Conservation (phyloP, 2,888 invertebrate genomes). For the Spicauda simplicius region DNA sequence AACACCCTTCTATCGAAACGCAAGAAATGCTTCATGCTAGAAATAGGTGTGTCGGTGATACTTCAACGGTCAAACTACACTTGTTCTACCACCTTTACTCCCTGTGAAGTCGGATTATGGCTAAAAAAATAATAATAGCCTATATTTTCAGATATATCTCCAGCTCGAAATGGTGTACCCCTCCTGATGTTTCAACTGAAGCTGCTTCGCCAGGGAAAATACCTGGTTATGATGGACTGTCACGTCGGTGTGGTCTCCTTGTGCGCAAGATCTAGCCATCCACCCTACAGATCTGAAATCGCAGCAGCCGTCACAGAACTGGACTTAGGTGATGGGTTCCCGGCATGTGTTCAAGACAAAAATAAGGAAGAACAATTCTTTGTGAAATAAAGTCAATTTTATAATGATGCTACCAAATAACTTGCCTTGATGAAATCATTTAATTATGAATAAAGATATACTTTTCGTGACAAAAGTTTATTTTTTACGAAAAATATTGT, state of each 20-base stretch:
- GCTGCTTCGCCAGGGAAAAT: slow-evolving; percentile 56
- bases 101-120: too few species aligned
- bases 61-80: too few species aligned
- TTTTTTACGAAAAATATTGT: too few species aligned
- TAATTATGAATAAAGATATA: too few species aligned
- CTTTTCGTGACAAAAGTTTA: too few species aligned
- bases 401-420: not conserved
- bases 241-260: slow-evolving; percentile 45
- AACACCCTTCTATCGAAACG: too few species aligned
- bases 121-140: not conserved
- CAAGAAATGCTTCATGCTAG: too few species aligned
- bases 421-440: not conserved
- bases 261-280: slow-evolving; percentile 41
- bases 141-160: slow-evolving; percentile 54
- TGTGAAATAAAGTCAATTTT: slow-evolving; percentile 39
- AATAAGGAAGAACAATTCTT: slow-evolving; percentile 50
- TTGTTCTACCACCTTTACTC: too few species aligned
- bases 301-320: slow-evolving; percentile 46
- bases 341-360: slow-evolving; percentile 54
- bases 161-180: slow-evolving; percentile 51
- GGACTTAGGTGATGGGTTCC: slow-evolving; percentile 54
- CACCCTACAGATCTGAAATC: slow-evolving; percentile 55
- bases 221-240: slow-evolving; percentile 66
- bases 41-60: too few species aligned
- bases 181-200: slow-evolving; percentile 66